Evolutionary conservation across 1,140 invertebrate genomes (phyloP).

Genomic region (Camponotus vicinus): DNA sequence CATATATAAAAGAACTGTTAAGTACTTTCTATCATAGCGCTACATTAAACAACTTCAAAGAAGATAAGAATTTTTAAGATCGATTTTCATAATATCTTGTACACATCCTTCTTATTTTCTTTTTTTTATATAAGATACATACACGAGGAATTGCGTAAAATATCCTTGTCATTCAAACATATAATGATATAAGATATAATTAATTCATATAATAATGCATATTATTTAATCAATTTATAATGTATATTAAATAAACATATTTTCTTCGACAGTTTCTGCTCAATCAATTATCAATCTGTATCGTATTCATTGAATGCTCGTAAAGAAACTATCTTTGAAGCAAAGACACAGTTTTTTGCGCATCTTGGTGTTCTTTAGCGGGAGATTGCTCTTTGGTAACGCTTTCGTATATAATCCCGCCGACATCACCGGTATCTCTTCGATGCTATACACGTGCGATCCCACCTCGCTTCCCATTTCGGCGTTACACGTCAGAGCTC

Average conservation of each 20-base stretch:
- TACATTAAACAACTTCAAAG: slow-evolving; percentile 25
- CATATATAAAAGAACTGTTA: slow-evolving; percentile 1
- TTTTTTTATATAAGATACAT: neutral
- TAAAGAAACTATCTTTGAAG: slow-evolving; percentile 38
- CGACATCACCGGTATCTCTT: slow-evolving; percentile 38
- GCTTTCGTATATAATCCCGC: slow-evolving; percentile 50
- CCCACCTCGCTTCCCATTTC: slow-evolving; percentile 58
- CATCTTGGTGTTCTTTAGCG: slow-evolving; percentile 30
- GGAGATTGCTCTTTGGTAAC: slow-evolving; percentile 52
- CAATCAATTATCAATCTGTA: neutral
- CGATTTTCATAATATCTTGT: slow-evolving; percentile 11
- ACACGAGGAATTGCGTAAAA: slow-evolving; percentile 1
- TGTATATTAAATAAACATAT: slow-evolving; percentile 4
- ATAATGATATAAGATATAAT: neutral
- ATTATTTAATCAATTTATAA: neutral
- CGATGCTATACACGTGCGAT: slow-evolving; percentile 55
- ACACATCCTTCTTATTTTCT: neutral
- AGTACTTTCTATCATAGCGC: slow-evolving; percentile 3
- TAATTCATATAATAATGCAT: neutral
- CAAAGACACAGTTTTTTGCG: slow-evolving; percentile 18
- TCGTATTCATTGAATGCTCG: slow-evolving; percentile 32
- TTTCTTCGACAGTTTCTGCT: slow-evolving; percentile 1
- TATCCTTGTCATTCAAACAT: neutral
- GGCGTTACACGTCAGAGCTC: slow-evolving; percentile 53
- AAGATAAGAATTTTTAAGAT: slow-evolving; percentile 30